Conservation (phyloP, 2,888 invertebrate species). For the Cecidostiba fungosa region DNA sequence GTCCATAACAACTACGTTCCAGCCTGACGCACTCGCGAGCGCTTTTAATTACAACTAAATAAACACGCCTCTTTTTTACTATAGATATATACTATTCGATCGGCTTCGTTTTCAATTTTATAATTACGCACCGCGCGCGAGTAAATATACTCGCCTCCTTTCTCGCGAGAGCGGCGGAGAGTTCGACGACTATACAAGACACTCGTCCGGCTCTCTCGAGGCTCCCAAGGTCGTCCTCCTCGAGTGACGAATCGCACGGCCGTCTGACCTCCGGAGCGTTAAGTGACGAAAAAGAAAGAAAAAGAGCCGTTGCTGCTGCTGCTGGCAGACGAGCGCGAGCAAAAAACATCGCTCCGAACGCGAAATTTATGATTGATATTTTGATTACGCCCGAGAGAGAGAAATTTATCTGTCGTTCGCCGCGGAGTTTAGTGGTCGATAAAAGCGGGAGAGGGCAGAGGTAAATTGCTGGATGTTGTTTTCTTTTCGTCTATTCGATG, state of each 20-base stretch:
- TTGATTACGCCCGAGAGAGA: conserved; percentile 45
- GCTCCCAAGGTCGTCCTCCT: conserved; percentile 58
- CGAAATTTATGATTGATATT: conserved; percentile 64
- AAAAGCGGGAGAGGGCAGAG: conserved; percentile 19
- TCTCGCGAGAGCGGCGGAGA: conserved; percentile 53
- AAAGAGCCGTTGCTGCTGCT: conserved; percentile 20
- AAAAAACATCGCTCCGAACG: conserved; percentile 31
- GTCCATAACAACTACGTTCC: neutral
- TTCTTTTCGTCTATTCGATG: neutral
- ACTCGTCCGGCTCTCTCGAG: conserved; percentile 26
- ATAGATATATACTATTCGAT: neutral
- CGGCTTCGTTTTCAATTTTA: conserved; percentile 59
- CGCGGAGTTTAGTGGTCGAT: conserved; percentile 46
- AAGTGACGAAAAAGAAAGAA: conserved; percentile 59
- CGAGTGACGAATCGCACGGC: conserved; percentile 62
- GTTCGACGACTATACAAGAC: conserved; percentile 59
- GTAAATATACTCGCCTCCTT: conserved; percentile 45
- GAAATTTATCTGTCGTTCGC: conserved; percentile 48
- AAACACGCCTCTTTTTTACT: conserved; percentile 31
- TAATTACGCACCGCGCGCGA: conserved; percentile 64
- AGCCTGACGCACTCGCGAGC: neutral
- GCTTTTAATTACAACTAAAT: conserved; percentile 22
- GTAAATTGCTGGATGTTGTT: conserved; percentile 10
- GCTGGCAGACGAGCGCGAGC: neutral
- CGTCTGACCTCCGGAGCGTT: conserved; percentile 62